Base-by-base conservation (phyloP, 2,888 invertebrate species). In the Agonopterix arenella region DNA sequence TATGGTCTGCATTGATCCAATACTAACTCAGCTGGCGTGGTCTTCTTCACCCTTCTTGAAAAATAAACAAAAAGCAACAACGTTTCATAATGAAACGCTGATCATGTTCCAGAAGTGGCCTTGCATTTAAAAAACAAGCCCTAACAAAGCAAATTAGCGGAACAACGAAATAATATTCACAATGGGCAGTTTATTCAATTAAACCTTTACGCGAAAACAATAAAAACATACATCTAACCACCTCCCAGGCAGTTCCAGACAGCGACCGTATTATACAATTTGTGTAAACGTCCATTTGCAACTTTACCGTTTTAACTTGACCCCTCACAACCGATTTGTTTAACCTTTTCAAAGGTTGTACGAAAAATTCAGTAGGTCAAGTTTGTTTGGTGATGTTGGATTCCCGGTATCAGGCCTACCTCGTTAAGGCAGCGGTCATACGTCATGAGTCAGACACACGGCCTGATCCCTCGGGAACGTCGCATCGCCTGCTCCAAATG, bases 141-240 rank as follows among this genome's bases (percentile, higher is more conserved):
- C 13, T 13, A 44, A 44, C 43, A 44, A 44, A 44, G n/a, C 11
- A 45, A 45, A 45, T 45, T 45, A 36, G 11, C 44, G 11, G 36
- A 36, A 5, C 46, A 11, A 36, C 28, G 16, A 41, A 47, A 45
- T 45, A 44, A 44, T 46, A 46, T 38, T 18, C 10, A 42, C 43
- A 42, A 40, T 9, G 36, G 11, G 16, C 45, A 50, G 36, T 53
- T 59, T 62, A 64, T 62, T 57, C 61, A 64, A 73, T 74, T 71
- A 73, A 70, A 71, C 68, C 58, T 57, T 61, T 55, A 68, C 62
- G 66, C 66, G 68, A 60, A 59, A 64, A 63, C 62, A 68, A 65
- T 66, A 69, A 68, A 68, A 66, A 60, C 42, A 45, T 41, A 47
- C 49, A 51, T 37, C 53, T 56, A 66, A 60, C 28, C 62, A 51